Percentiles rank a stretch among this genome's conserved stretches.
phyloP scores from a whole-genome alignment of 2,797 vertebrate species.

The Bovichtus diacanthus region DNA sequence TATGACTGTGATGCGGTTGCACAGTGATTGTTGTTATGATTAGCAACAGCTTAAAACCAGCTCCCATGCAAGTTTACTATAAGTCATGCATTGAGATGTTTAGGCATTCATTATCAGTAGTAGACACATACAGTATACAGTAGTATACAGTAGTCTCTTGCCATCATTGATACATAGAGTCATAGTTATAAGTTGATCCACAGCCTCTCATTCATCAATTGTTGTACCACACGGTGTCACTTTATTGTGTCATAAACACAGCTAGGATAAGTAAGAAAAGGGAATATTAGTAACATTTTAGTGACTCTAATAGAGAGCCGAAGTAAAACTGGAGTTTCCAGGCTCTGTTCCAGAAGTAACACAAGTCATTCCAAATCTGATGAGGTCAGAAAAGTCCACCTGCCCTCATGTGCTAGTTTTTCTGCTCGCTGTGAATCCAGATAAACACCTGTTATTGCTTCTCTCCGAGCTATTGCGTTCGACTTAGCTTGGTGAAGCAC shows the following conservation, averaged over 20 bases:
- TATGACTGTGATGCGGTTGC: constrained; percentile 13
- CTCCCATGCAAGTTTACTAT: constrained; percentile 17
- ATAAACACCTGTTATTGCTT: constrained; percentile 7
- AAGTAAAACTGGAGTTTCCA: not conserved
- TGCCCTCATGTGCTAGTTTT: not conserved
- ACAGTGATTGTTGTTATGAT: constrained; percentile 30
- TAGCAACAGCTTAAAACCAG: constrained; percentile 34
- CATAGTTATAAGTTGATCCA: not conserved
- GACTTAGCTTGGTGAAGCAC: not conserved
- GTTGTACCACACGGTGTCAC: not conserved
- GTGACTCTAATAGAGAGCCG: not conserved
- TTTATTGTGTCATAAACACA: not conserved
- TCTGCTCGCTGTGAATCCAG: not conserved
- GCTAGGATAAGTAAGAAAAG: not conserved
- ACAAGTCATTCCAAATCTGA: not conserved
- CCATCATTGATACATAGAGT: not conserved
- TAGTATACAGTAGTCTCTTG: not conserved
- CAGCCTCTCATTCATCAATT: not conserved
- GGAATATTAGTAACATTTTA: not conserved
- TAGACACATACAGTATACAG: constrained; percentile 1
- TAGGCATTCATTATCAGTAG: constrained; percentile 13
- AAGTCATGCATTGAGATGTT: constrained; percentile 22
- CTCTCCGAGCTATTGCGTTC: constrained; percentile 4
- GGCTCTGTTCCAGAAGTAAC: not conserved
- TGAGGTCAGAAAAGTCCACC: not conserved